These are phyloP conservation scores for Dione juno DNA, from an alignment of 2,888 invertebrate genomes.

Conservation along the genomic window DNA sequence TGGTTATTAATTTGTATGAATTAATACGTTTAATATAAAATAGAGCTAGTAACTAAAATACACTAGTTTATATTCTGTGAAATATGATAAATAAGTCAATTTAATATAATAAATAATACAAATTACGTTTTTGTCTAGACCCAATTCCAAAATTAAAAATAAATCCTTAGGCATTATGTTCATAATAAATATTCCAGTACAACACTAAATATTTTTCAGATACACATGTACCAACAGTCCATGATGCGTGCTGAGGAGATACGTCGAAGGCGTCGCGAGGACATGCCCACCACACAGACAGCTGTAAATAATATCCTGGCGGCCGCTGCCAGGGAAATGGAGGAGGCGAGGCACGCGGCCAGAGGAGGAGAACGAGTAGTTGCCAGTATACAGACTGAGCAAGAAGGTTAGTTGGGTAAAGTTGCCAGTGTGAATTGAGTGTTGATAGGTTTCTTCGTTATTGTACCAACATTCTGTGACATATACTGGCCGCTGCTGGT, in stretches of 20 bases:
- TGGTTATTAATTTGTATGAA: too few relatives aligned
- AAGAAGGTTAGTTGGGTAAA: slow-evolving; percentile 61
- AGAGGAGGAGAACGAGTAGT: slow-evolving; percentile 59
- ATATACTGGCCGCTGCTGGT: neutral
- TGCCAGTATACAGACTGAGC: slow-evolving; percentile 76
- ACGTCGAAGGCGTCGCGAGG: slow-evolving; percentile 73
- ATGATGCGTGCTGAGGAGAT: slow-evolving; percentile 81
- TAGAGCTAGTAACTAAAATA: too few relatives aligned
- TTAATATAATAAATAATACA: too few relatives aligned
- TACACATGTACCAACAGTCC: slow-evolving; percentile 81
- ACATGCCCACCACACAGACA: slow-evolving; percentile 72
- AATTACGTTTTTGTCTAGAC: too few relatives aligned
- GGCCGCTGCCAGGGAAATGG: slow-evolving; percentile 79
- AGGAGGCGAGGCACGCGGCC: slow-evolving; percentile 68
- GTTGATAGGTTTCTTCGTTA: neutral
- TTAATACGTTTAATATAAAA: too few relatives aligned
- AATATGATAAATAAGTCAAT: too few relatives aligned
- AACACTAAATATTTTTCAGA: slow-evolving; percentile 54
- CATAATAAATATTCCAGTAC: neutral
- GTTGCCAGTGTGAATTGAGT: slow-evolving; percentile 29
- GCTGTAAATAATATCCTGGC: slow-evolving; percentile 80
- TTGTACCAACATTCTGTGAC: neutral
- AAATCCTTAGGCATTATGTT: neutral
- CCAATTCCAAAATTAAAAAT: too few relatives aligned
- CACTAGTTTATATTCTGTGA: too few relatives aligned